Evolutionary conservation across 2,797 vertebrate species (phyloP).

Genomic region (Pantherophis alleghaniensis): DNA sequence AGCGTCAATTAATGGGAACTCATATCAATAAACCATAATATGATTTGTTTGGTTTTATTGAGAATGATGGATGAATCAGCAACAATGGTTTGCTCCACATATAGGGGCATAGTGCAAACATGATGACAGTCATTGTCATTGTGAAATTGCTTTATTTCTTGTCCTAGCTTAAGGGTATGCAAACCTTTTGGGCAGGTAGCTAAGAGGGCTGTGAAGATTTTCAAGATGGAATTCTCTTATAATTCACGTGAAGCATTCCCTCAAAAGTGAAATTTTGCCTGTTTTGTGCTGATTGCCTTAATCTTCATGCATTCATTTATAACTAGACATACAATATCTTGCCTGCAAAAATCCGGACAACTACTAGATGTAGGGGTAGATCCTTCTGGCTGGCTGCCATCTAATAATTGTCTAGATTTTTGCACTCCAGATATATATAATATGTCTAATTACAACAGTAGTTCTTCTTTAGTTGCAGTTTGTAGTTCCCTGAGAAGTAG

Average conservation of each 20-base stretch:
- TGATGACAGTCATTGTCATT: neutral
- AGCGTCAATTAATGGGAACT: neutral
- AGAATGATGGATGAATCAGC: neutral
- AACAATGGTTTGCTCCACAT: neutral
- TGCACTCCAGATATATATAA: neutral
- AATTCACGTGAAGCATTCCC: neutral
- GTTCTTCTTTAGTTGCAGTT: neutral
- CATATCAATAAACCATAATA: neutral
- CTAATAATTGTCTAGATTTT: neutral
- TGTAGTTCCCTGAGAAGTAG: neutral
- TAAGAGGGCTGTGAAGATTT: neutral
- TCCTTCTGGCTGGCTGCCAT: neutral
- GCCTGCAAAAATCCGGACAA: neutral
- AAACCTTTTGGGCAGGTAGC: neutral
- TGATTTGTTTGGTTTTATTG: neutral
- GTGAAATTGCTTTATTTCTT: neutral
- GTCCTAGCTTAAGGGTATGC: neutral
- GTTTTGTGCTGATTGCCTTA: neutral
- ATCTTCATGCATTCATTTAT: neutral
- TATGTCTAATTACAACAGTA: neutral
- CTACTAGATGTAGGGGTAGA: neutral
- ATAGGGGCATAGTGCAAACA: neutral
- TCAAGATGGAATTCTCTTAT: neutral
- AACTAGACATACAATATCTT: neutral
- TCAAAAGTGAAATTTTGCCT: neutral